Conservation (phyloP, 2,888 invertebrate genomes). For the Lingula anatina region DNA sequence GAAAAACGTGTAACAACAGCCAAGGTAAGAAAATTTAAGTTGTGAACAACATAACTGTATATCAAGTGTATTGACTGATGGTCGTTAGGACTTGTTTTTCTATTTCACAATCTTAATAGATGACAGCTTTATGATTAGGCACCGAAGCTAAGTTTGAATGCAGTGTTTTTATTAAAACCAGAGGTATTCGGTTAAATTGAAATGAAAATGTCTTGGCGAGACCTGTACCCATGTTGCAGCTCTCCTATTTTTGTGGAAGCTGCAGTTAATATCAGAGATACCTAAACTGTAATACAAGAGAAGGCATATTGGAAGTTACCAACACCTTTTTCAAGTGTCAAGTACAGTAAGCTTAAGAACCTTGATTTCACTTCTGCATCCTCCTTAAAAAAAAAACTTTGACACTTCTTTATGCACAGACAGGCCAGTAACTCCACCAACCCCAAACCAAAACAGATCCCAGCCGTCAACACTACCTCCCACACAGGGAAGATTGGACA, state of each 20-base stretch:
- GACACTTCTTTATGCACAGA: too few species aligned
- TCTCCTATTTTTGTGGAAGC: constrained; percentile 16
- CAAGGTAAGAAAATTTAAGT: constrained; percentile 6
- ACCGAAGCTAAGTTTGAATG: background rate
- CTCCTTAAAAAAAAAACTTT: background rate
- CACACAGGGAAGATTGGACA: too few species aligned
- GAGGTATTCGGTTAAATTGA: constrained; percentile 14
- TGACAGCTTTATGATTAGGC: constrained; percentile 1
- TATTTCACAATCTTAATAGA: constrained; percentile 2
- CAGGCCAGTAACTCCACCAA: too few species aligned
- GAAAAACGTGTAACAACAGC: constrained; percentile 5
- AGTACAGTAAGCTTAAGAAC: background rate
- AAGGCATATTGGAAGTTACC: constrained; percentile 12
- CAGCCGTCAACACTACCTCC: too few species aligned
- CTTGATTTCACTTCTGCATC: background rate
- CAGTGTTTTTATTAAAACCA: background rate
- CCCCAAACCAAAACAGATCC: too few species aligned
- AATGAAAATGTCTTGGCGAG: constrained; percentile 20
- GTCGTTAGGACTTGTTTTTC: background rate
- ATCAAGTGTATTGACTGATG: too few species aligned
- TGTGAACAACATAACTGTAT: background rate
- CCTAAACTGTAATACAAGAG: constrained; percentile 15
- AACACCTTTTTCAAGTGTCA: background rate
- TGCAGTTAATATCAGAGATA: constrained; percentile 9
- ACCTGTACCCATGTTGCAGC: constrained; percentile 18